These are phyloP conservation scores for Acleris emargana DNA, from an alignment of 2,888 invertebrate genomes.

Conservation along the genomic window DNA sequence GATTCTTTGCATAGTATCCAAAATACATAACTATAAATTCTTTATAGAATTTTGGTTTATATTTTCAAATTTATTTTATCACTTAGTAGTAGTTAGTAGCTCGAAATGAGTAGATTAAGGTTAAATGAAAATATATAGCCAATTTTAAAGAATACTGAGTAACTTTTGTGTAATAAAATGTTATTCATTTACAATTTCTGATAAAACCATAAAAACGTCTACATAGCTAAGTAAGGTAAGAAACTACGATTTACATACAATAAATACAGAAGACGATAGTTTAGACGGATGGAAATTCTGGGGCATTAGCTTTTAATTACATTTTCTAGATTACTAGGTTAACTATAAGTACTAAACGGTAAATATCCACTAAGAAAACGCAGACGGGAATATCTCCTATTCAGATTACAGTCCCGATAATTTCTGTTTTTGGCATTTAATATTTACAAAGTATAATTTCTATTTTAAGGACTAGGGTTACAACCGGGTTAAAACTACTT, in stretches of 20 bases:
- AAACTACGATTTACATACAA: slow-evolving; percentile 74
- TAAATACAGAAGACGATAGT: slow-evolving; percentile 80
- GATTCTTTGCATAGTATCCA: background rate
- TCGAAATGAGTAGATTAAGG: too few species aligned
- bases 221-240: slow-evolving; percentile 71
- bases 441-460: slow-evolving; percentile 35
- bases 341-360: slow-evolving; percentile 51
- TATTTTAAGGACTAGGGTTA: slow-evolving; percentile 34
- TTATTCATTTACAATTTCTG: slow-evolving; percentile 51
- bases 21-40: too few species aligned
- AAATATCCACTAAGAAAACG: slow-evolving; percentile 43
- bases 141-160: too few species aligned
- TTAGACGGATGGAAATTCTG: slow-evolving; percentile 84
- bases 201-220: slow-evolving; percentile 56
- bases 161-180: background rate
- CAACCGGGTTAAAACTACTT: slow-evolving; percentile 29
- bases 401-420: slow-evolving; percentile 28
- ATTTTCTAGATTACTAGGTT: slow-evolving; percentile 56
- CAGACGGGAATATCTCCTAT: slow-evolving; percentile 29
- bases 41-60: too few species aligned
- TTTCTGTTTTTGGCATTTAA: slow-evolving; percentile 44
- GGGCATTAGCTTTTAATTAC: slow-evolving; percentile 80
- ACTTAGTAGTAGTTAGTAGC: too few species aligned
- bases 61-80: too few species aligned
- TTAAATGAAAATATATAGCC: too few species aligned